Evolutionary conservation across 2,888 invertebrate species (phyloP).

Genomic region (Neelides folsomi): DNA sequence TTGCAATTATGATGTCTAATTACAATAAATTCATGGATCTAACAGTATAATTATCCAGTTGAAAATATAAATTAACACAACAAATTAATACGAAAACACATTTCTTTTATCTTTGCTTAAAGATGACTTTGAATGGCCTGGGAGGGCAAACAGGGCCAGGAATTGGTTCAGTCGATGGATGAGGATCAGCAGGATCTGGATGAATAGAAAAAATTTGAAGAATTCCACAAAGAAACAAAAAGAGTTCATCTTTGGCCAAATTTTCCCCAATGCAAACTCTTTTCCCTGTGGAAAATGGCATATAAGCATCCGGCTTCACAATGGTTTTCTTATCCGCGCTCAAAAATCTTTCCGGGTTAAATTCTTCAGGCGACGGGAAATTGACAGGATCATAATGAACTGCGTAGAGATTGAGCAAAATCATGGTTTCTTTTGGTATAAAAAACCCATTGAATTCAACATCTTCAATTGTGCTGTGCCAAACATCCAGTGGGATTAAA

Average conservation of each 20-base stretch:
- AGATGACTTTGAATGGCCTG: too few relatives aligned
- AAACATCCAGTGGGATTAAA: constrained; percentile 13
- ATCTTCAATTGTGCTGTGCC: constrained; percentile 14
- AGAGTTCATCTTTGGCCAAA: constrained; percentile 9
- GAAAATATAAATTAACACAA: too few relatives aligned
- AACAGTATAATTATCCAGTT: too few relatives aligned
- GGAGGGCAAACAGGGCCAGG: too few relatives aligned
- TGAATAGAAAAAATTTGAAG: constrained; percentile 9
- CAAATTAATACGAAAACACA: too few relatives aligned
- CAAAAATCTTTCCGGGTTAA: constrained; percentile 16
- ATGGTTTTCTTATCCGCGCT: constrained; percentile 1
- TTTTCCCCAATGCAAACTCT: constrained; percentile 12
- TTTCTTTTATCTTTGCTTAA: too few relatives aligned
- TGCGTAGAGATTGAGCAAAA: constrained; percentile 11
- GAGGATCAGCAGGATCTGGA: neutral
- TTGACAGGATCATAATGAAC: constrained; percentile 13
- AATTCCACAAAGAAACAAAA: constrained; percentile 11
- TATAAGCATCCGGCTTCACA: neutral
- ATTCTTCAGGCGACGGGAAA: constrained; percentile 9
- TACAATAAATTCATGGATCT: too few relatives aligned
- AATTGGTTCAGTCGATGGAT: too few relatives aligned
- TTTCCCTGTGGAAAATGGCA: constrained; percentile 19
- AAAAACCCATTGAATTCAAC: constrained; percentile 11
- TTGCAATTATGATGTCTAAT: too few relatives aligned
- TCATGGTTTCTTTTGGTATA: constrained; percentile 17